These are phyloP conservation scores for Eulemur rufifrons DNA, from an alignment of 2,113 vertebrate species.

Conservation along the genomic window DNA sequence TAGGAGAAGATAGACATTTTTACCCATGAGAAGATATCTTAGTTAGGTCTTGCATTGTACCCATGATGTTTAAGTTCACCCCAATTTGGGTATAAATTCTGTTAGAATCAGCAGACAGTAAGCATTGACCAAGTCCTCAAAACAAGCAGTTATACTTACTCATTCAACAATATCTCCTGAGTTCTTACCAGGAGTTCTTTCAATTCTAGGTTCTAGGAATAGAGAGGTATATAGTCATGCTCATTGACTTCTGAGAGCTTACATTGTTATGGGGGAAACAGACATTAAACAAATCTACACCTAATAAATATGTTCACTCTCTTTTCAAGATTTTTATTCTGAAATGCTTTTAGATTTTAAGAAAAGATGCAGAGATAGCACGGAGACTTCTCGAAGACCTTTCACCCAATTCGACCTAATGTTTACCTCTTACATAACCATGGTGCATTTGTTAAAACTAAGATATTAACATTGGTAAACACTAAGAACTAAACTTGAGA, in stretches of 20 bases:
- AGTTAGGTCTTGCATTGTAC: neutral
- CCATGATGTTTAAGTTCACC: neutral
- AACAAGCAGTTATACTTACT: neutral
- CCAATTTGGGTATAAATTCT: neutral
- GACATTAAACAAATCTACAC: neutral
- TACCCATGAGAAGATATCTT: neutral
- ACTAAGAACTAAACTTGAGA: neutral
- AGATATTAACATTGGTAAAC: neutral
- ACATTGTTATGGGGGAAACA: neutral
- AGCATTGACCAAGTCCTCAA: neutral
- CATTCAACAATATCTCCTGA: neutral
- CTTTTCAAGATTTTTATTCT: slow-evolving; percentile 12
- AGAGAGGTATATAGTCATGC: neutral
- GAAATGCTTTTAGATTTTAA: neutral
- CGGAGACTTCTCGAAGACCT: neutral
- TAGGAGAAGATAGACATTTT: neutral
- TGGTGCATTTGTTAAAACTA: neutral
- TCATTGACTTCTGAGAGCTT: neutral
- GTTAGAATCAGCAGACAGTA: neutral
- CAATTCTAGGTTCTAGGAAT: neutral
- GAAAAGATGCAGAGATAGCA: neutral
- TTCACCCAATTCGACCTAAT: neutral
- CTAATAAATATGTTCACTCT: neutral
- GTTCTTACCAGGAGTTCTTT: neutral
- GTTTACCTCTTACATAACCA: neutral